A percentile compares a stretch with the other conserved stretches of the same genome.
These are phyloP conservation scores for Colletes collaris DNA, from an alignment of 2,888 invertebrate genomes.

Conservation along the genomic window DNA sequence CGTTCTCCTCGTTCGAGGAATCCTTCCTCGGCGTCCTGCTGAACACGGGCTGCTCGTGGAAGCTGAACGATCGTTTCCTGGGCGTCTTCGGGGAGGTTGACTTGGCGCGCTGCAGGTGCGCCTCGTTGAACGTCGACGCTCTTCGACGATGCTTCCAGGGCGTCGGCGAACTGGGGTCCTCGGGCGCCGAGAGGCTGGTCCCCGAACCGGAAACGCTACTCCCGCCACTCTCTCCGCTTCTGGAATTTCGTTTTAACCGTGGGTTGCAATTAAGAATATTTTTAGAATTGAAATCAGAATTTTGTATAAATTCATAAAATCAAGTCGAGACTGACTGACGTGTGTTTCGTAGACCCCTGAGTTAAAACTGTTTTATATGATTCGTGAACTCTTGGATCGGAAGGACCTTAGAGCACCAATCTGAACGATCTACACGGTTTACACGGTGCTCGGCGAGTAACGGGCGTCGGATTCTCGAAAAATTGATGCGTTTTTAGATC, in stretches of 20 bases:
- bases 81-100: slow-evolving; percentile 80
- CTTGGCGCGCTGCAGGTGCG: slow-evolving; percentile 80
- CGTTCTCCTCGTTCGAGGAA: slow-evolving; percentile 55
- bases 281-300: no score
- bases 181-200: slow-evolving; percentile 71
- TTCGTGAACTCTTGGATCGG: no score
- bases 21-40: slow-evolving; percentile 53
- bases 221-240: slow-evolving; percentile 71
- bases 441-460: no score
- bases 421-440: no score
- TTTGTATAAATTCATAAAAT: no score
- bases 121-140: slow-evolving; percentile 84
- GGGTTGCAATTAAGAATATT: no score
- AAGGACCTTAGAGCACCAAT: no score
- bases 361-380: no score
- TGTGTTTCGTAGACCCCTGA: no score
- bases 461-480: no score
- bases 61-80: slow-evolving; percentile 84
- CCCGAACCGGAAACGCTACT: slow-evolving; percentile 74
- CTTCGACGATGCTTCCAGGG: slow-evolving; percentile 78
- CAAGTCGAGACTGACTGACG: no score
- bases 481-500: no score
- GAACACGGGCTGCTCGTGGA: slow-evolving; percentile 81
- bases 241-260: slow-evolving; percentile 38
- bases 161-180: slow-evolving; percentile 64